Evolutionary conservation across 2,888 invertebrate species (phyloP).

Genomic region (Ligdia adustata): DNA sequence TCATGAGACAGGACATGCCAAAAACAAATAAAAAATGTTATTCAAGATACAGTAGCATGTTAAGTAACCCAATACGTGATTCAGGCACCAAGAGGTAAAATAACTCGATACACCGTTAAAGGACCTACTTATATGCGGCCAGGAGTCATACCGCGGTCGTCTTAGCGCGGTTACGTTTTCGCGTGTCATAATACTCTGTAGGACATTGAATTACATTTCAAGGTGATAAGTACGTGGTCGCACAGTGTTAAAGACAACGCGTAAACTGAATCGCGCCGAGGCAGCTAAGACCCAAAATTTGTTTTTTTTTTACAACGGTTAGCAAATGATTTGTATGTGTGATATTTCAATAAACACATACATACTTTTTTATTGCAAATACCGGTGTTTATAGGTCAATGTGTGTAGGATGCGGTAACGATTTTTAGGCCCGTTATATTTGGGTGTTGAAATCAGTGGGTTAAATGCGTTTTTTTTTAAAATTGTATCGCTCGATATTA

Average conservation of each 20-base stretch:
- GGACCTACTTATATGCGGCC: slow-evolving; percentile 22
- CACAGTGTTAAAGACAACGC: too few relatives aligned
- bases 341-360: too few relatives aligned
- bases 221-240: background rate
- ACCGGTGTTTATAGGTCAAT: slow-evolving; percentile 15
- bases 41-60: slow-evolving; percentile 1
- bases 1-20: background rate
- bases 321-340: slow-evolving; percentile 14
- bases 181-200: too few relatives aligned
- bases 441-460: background rate
- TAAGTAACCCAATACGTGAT: slow-evolving; percentile 22
- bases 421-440: slow-evolving; percentile 6
- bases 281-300: slow-evolving; percentile 5
- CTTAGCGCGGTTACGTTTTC: too few relatives aligned
- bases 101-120: slow-evolving; percentile 12
- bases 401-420: slow-evolving; percentile 9
- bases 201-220: too few relatives aligned
- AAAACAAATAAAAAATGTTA: slow-evolving; percentile 12
- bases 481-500: too few relatives aligned
- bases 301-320: slow-evolving; percentile 20
- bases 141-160: too few relatives aligned
- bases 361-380: slow-evolving; percentile 17
- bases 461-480: too few relatives aligned
- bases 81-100: slow-evolving; percentile 13
- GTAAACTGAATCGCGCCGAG: too few relatives aligned